These are phyloP conservation scores for human DNA, from an alignment of 2,113 vertebrate species.

Conservation along the genomic window DNA sequence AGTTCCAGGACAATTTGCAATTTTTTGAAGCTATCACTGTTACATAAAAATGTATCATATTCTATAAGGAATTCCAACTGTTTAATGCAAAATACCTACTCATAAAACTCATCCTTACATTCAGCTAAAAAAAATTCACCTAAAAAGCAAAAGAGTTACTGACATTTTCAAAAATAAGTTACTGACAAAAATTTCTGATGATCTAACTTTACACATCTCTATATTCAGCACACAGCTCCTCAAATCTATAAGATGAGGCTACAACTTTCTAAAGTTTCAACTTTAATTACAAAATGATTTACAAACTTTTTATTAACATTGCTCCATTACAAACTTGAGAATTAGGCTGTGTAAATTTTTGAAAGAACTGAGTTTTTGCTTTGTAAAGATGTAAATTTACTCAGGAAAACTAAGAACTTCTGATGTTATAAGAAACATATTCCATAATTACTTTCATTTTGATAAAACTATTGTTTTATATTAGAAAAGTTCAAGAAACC, in stretches of 20 bases:
- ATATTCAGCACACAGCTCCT: neutral
- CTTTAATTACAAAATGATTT: neutral
- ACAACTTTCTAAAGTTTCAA: neutral
- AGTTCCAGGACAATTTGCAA: constrained; percentile 81
- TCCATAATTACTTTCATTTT: neutral
- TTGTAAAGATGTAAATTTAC: neutral
- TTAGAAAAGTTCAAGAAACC: neutral
- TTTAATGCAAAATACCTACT: constrained; percentile 22
- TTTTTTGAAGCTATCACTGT: constrained; percentile 79
- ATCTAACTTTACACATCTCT: neutral
- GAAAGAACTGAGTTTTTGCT: neutral
- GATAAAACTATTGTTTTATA: neutral
- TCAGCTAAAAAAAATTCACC: constrained; percentile 41
- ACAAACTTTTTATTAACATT: neutral
- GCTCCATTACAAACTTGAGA: neutral
- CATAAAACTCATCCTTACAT: constrained; percentile 69
- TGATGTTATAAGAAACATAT: neutral
- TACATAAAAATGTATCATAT: constrained; percentile 76
- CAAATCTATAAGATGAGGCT: constrained; percentile 4
- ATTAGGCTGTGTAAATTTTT: neutral
- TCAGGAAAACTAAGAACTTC: neutral
- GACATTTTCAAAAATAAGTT: constrained; percentile 55
- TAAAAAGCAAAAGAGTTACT: constrained; percentile 55
- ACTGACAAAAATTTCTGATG: constrained; percentile 26
- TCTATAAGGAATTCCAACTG: constrained; percentile 63